Conservation (phyloP, 53 echinoderm and acorn worm genomes). For the Arbacia lixula region DNA sequence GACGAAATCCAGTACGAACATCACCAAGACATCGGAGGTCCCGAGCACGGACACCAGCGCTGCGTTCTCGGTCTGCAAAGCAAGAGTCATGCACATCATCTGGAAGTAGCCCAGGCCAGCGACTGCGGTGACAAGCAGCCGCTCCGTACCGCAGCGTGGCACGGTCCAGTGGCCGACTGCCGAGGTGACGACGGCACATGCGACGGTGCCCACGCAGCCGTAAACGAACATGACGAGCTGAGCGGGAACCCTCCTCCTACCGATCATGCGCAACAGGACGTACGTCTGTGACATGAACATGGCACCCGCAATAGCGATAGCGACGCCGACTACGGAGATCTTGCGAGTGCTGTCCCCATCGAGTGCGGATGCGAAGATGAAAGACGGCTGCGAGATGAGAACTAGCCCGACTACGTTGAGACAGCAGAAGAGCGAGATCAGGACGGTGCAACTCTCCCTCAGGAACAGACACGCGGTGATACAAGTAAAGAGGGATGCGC, state of each 20-base stretch:
- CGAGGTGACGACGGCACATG: not conserved
- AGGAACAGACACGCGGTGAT: not conserved
- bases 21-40: not conserved
- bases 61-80: conserved; percentile 23
- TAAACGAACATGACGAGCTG: not conserved
- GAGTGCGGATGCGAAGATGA: not conserved
- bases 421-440: not conserved
- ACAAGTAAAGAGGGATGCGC: not conserved
- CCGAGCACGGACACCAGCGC: not conserved
- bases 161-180: conserved; percentile 17
- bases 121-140: not conserved
- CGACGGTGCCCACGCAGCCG: conserved; percentile 13
- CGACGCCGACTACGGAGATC: not conserved
- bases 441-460: conserved; percentile 12
- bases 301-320: not conserved
- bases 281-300: not conserved
- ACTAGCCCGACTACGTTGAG: conserved; percentile 17
- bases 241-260: not conserved
- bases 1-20: not conserved
- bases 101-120: conserved; percentile 7
- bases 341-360: too few species aligned
- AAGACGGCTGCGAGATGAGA: not conserved
- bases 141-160: conserved; percentile 3
- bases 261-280: not conserved
- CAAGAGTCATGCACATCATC: not conserved